Conservation (phyloP, 2,797 vertebrate species). For the Jordanella pulchra region DNA sequence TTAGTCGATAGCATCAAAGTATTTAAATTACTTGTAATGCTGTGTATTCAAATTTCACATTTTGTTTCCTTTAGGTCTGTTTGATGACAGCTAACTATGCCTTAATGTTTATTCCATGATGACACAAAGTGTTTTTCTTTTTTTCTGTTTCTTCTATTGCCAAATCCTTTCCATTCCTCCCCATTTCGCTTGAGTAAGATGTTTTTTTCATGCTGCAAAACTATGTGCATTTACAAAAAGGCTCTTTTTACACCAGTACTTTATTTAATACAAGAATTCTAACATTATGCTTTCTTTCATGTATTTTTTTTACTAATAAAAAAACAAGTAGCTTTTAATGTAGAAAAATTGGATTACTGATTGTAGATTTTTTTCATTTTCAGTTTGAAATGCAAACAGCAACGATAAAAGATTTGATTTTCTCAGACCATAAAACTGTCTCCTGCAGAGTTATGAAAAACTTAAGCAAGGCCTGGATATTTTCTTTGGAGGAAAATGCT, state of each 20-base stretch:
- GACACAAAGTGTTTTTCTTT: slow-evolving; percentile 64
- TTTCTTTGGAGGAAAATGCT: not conserved
- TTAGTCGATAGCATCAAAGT: not conserved
- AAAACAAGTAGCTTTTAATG: not conserved
- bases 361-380: not conserved
- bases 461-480: not conserved
- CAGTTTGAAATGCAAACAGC: not conserved
- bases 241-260: slow-evolving; percentile 17
- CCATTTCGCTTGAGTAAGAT: slow-evolving; percentile 64
- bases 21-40: slow-evolving; percentile 13
- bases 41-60: slow-evolving; percentile 35
- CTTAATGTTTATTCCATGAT: slow-evolving; percentile 44
- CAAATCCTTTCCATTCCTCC: slow-evolving; percentile 66
- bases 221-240: slow-evolving; percentile 24
- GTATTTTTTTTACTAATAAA: not conserved
- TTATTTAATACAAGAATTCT: not conserved
- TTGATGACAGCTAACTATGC: slow-evolving; percentile 62
- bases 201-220: slow-evolving; percentile 59
- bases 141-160: slow-evolving; percentile 67
- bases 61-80: slow-evolving; percentile 54
- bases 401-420: not conserved
- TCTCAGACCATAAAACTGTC: not conserved
- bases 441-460: not conserved
- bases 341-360: not conserved
- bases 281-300: not conserved